Base-by-base conservation (phyloP, 2,797 vertebrate species). In the Sebastes aleutianus region DNA sequence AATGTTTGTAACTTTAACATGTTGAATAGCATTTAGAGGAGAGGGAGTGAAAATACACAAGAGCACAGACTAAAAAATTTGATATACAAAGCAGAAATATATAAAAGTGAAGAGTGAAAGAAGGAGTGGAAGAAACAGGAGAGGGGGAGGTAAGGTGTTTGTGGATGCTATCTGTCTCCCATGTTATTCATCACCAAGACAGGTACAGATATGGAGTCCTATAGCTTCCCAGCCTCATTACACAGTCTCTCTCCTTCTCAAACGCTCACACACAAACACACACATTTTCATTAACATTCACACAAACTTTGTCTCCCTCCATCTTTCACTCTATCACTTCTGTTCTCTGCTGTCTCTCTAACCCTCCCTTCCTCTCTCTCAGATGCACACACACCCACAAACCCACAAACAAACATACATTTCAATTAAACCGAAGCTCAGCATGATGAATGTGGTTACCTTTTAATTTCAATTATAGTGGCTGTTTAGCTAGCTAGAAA, bases 401-500 rank as follows among this genome's bases (percentile, higher is more conserved):
- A 50, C 13, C 20, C 70, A 54, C 79, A 59, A 77, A 90, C 84
- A 93, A 87, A 92, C 88, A 93, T 87, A 87, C 83, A 92, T 93
- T 95, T 95, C 94, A 94, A 95, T 96, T 96, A 95, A 87, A 84
- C 61, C 80, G 18, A 5, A 74, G 78, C 89, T 88, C 85, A 78
- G 85, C 87, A 90, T 95, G 95, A 96, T 95, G 94, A 94, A 96
- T 95, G 95, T 89, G 87, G 93, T 89, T 91, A 92, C 92, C 91
- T 95, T 95, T 95, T 95, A 92, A 94, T 95, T 96, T 95, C 94
- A 96, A 95, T 96, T 95, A 95, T 64, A 65, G 84, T 18, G 77
- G 75, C 86, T 89, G 90, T 94, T 94, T 90, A 91, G 93, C 91
- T 87, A 70, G 86, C 87, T 74, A 74, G 76, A 83, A 83, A 92